Evolutionary conservation across 1,140 invertebrate genomes (phyloP).

Genomic region (Mizuhopecten yessoensis): DNA sequence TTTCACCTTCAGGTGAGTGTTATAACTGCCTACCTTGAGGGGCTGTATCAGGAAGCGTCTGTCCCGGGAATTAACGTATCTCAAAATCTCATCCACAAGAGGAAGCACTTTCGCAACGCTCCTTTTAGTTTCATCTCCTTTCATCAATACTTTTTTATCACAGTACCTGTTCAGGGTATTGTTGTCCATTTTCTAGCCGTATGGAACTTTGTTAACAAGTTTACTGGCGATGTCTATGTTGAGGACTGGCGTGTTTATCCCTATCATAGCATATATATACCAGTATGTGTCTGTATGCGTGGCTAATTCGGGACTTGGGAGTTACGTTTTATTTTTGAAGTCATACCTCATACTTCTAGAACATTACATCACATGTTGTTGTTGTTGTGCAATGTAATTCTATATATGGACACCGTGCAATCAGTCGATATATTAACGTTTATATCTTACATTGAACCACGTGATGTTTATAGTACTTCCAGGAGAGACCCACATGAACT

Average conservation of each 20-base stretch:
- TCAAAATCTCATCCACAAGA: conserved; percentile 41
- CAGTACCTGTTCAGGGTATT: conserved; percentile 6
- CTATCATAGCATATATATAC: not conserved
- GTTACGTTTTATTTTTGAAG: no score
- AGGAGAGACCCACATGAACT: no score
- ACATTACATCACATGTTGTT: no score
- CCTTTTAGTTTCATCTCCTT: conserved; percentile 15
- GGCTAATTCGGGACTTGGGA: no score
- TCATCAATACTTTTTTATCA: conserved; percentile 41
- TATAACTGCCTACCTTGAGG: conserved; percentile 48
- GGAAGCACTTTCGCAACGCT: conserved; percentile 1
- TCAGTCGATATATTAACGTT: no score
- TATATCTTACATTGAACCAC: no score
- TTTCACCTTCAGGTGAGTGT: conserved; percentile 42
- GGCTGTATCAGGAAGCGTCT: conserved; percentile 41
- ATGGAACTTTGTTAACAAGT: not conserved
- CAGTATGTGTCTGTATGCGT: not conserved
- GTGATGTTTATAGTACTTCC: no score
- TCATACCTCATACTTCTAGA: no score
- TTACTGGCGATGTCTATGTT: not conserved
- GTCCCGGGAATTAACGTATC: conserved; percentile 40
- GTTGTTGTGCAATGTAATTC: no score
- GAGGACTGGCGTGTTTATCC: not conserved
- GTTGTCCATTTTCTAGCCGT: conserved; percentile 41
- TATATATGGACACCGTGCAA: no score